Evolutionary conservation across 1,140 invertebrate genomes (phyloP).

Genomic region (Apocrypta bakeri): DNA sequence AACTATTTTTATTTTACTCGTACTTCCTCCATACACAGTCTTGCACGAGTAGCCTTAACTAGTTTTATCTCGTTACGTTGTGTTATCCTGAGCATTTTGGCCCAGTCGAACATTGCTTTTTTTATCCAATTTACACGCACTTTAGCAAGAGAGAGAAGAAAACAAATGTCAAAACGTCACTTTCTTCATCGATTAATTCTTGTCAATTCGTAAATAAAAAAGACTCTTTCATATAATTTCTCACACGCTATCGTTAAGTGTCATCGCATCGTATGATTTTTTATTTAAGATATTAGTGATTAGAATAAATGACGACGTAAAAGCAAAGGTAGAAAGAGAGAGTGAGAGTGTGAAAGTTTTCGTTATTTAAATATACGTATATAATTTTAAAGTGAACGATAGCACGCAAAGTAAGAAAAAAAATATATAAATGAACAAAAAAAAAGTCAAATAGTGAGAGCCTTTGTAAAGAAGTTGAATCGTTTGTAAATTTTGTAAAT

Average conservation of each 20-base stretch:
- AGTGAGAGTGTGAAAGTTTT: background rate
- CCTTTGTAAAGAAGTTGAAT: background rate
- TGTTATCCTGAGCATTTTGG: too few relatives aligned
- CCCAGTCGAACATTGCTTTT: background rate
- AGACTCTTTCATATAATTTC: background rate
- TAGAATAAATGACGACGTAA: background rate
- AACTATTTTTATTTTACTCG: constrained; percentile 5
- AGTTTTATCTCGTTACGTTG: too few relatives aligned
- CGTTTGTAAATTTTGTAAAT: constrained; percentile 7
- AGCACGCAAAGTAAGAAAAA: background rate
- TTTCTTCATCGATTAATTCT: background rate
- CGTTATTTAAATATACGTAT: background rate
- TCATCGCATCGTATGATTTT: background rate
- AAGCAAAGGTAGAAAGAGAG: background rate
- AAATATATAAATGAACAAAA: background rate
- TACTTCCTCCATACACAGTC: constrained; percentile 49
- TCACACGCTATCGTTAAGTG: background rate
- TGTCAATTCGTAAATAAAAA: background rate
- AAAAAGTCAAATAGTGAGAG: background rate
- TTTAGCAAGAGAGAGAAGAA: background rate
- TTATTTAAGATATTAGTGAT: constrained; percentile 22
- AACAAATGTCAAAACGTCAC: background rate
- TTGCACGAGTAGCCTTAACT: too few relatives aligned
- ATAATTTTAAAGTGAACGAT: background rate
- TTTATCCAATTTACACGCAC: background rate